Evolutionary conservation across 2,888 invertebrate species (phyloP).

Genomic region (Cryptophagus acutangulus): DNA sequence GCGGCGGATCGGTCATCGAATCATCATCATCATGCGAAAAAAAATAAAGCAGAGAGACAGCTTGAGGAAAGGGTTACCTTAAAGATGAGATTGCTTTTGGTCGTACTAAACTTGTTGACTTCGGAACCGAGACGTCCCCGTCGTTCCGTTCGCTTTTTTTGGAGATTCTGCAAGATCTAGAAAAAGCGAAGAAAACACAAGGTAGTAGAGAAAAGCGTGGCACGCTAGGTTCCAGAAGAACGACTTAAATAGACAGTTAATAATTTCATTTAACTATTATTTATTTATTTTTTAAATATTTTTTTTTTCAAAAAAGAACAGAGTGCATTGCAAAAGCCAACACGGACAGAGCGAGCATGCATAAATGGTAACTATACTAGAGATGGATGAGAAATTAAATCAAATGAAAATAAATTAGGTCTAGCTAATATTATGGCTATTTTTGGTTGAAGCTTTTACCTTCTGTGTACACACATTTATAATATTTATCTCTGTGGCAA

Average conservation of each 20-base stretch:
- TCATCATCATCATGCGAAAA: too few relatives aligned
- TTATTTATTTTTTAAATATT: slow-evolving; percentile 10
- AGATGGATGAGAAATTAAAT: slow-evolving; percentile 13
- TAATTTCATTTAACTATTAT: slow-evolving; percentile 5
- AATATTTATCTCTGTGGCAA: too few relatives aligned
- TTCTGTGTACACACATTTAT: too few relatives aligned
- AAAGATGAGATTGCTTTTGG: slow-evolving; percentile 97
- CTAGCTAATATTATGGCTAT: too few relatives aligned
- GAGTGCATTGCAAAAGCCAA: slow-evolving; percentile 33
- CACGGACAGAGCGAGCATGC: slow-evolving; percentile 33
- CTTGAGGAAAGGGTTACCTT: slow-evolving; percentile 81
- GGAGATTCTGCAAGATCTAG: slow-evolving; percentile 98
- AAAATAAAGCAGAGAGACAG: slow-evolving; percentile 4
- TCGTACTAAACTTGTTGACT: slow-evolving; percentile 86
- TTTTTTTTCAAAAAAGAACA: slow-evolving; percentile 18
- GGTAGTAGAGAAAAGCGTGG: slow-evolving; percentile 65
- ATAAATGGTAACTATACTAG: too few relatives aligned
- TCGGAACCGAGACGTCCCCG: slow-evolving; percentile 95
- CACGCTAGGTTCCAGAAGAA: slow-evolving; percentile 43
- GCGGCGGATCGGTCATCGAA: slow-evolving; percentile 48
- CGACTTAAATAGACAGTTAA: slow-evolving; percentile 34
- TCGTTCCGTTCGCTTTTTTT: slow-evolving; percentile 97
- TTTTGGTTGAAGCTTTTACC: too few relatives aligned
- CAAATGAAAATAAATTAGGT: slow-evolving; percentile 9
- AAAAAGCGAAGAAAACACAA: slow-evolving; percentile 87